A percentile compares a stretch with the other conserved stretches of the same genome.
Evolutionary conservation across 2,888 invertebrate genomes (phyloP).

Genomic region (Dascillus cervinus): DNA sequence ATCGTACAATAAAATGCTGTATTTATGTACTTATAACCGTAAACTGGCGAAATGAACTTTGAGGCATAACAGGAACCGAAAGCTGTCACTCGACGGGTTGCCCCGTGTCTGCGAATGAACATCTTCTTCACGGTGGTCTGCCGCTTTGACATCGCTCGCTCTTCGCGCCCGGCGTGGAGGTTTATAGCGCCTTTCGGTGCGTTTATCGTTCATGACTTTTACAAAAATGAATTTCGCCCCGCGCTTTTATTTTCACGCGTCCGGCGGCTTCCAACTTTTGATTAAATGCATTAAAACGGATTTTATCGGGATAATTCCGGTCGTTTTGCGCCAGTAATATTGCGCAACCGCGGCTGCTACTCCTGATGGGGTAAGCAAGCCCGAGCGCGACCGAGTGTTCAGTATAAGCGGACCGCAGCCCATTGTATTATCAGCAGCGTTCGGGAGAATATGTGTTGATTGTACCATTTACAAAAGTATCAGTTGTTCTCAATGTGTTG

Average conservation of each 20-base stretch:
- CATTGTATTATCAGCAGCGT: conserved; percentile 26
- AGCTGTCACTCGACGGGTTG: conserved; percentile 37
- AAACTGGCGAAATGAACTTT: conserved; percentile 15
- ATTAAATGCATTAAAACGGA: no score
- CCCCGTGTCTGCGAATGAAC: conserved; percentile 30
- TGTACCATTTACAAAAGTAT: conserved; percentile 8
- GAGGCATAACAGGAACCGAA: conserved; percentile 22
- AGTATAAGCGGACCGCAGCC: conserved; percentile 16
- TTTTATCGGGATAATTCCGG: conserved; percentile 11
- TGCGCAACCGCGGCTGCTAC: conserved; percentile 26
- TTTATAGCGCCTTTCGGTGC: conserved; percentile 20
- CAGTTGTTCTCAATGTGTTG: no score
- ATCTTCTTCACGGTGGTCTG: conserved; percentile 37
- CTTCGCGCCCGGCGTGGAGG: conserved; percentile 19
- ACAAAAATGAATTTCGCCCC: no score
- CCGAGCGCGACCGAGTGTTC: conserved; percentile 23
- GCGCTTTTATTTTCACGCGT: no score
- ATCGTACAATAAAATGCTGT: conserved; percentile 12
- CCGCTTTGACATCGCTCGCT: conserved; percentile 19
- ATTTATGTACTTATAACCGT: conserved; percentile 13
- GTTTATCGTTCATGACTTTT: conserved; percentile 19
- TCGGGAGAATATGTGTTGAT: conserved; percentile 17
- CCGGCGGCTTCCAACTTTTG: no score
- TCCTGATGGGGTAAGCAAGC: conserved; percentile 23
- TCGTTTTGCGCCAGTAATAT: conserved; percentile 19